phyloP scores from a whole-genome alignment of 2,888 invertebrate species.

The Pterostichus madidus region DNA sequence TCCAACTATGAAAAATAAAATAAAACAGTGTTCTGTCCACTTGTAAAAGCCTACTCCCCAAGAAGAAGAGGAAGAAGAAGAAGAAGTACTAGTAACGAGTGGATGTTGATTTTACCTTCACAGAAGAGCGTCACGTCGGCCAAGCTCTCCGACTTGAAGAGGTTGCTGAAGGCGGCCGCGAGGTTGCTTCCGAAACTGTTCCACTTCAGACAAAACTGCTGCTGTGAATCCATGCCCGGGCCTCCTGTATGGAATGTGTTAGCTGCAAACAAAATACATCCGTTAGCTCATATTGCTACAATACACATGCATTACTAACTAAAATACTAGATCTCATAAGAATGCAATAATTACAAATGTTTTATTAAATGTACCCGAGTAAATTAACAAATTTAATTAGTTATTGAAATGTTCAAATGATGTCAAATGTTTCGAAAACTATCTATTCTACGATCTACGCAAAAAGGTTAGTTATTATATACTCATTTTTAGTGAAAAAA shows the following conservation, averaged over 20 bases:
- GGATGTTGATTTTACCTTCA: constrained; percentile 85
- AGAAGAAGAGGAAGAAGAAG: background rate
- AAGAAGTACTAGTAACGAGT: background rate
- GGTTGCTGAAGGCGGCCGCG: constrained; percentile 94
- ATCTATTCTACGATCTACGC: too few species aligned
- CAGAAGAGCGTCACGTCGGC: constrained; percentile 96
- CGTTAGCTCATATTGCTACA: background rate
- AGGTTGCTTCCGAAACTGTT: constrained; percentile 96
- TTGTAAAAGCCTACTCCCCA: background rate
- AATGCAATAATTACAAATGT: too few species aligned
- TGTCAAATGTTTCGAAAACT: too few species aligned
- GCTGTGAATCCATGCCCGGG: constrained; percentile 79
- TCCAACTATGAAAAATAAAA: too few species aligned
- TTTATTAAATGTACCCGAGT: too few species aligned
- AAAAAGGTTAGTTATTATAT: too few species aligned
- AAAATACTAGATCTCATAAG: too few species aligned
- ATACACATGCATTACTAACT: background rate
- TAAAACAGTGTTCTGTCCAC: background rate
- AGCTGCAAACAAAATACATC: constrained; percentile 58
- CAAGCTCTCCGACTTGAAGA: constrained; percentile 95
- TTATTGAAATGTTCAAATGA: too few species aligned
- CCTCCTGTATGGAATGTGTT: constrained; percentile 64
- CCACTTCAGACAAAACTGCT: constrained; percentile 97
- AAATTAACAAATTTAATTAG: background rate
- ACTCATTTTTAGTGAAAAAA: too few species aligned